Evolutionary conservation across 2,113 vertebrate species (phyloP), one percentile per base, ranked within the genome.

Genomic region (Ptychochromis oligacanthus): DNA sequence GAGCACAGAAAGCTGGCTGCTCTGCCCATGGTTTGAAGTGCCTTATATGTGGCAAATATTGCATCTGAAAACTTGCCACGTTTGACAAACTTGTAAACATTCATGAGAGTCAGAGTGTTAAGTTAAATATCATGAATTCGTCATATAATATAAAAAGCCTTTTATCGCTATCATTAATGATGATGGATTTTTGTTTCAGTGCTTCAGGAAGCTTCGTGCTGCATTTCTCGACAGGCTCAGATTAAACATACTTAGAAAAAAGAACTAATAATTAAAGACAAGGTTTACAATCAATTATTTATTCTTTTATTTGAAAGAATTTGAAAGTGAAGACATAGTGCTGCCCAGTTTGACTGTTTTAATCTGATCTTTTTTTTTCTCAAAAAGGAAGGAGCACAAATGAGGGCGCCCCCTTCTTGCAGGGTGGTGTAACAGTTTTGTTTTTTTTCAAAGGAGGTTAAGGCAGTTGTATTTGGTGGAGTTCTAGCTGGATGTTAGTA

Each of bases 191-290:
- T 36, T 36, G 34, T 36, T 36, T 36, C 34, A 36, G 34, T 36
- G 34, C 60, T 46, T 46, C 43, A 46, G 43, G 43, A 46, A 46
- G 43, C 8, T 38, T 10, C 7, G 36, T 9, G 36, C 28, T 31
- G n/a, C n/a, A n/a, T n/a, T 18, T 28, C 57, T 17, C 22, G 17
- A 58, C 60, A 62, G 36, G 36, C 36, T 38, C 36, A 38, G 59
- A 31, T n/a, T 62, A 18, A 62, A 62, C 20, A n/a, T 0, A 38
- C 0, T 22, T 14, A 0, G 7, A 64, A 36, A 2, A 46, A 64
- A 38, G n/a, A 8, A 64, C n/a, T 12, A 64, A 31, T 3, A 31
- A 62, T n/a, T 2, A 40, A 2, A 40, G 17, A 9, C 0, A 61
- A 61, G 60, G 38, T 22, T 38, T 22, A 11, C 34, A 22, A 2